A percentile compares a stretch with the other conserved stretches of the same genome.
Evolutionary conservation across 2,797 vertebrate genomes (phyloP).

Genomic region (Chelon auratus): DNA sequence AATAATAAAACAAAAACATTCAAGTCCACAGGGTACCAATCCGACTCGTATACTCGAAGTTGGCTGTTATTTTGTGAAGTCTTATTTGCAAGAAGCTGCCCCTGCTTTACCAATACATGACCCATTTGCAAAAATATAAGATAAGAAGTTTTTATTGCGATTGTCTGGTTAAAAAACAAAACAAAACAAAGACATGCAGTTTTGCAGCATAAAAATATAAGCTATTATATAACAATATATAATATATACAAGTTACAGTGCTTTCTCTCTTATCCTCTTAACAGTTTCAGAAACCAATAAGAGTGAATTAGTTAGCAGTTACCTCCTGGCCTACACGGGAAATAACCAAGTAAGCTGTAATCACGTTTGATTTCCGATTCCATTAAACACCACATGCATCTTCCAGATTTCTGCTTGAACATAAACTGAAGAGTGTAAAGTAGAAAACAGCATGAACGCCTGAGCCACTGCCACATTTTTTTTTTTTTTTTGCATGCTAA

Average conservation of each 20-base stretch:
- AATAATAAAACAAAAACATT: conserved; percentile 25
- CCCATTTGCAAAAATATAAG: background rate
- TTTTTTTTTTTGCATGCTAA: conserved; percentile 24
- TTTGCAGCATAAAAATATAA: no score
- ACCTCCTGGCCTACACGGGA: conserved; percentile 5
- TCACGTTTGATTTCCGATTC: conserved; percentile 9
- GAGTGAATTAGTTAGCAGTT: conserved; percentile 34
- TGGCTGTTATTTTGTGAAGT: conserved; percentile 17
- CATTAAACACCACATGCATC: conserved; percentile 7
- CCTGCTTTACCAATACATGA: conserved; percentile 19
- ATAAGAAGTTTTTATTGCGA: no score
- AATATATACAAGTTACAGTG: background rate
- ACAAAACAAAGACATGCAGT: no score
- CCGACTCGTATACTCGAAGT: conserved; percentile 35
- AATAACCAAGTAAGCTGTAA: conserved; percentile 13
- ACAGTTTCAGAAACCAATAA: conserved; percentile 9
- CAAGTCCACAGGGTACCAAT: conserved; percentile 2
- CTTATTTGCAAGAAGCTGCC: conserved; percentile 22
- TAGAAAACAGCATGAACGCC: conserved; percentile 7
- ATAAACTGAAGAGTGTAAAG: conserved; percentile 7
- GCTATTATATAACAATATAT: no score
- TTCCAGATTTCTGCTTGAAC: conserved; percentile 6
- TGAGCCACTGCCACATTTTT: background rate
- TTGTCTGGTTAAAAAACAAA: no score
- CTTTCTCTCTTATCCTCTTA: background rate